A percentile compares a stretch with the other conserved stretches of the same genome.
Evolutionary conservation across 2,797 vertebrate genomes (phyloP).

Genomic region (Parotocinclus haroldoi): DNA sequence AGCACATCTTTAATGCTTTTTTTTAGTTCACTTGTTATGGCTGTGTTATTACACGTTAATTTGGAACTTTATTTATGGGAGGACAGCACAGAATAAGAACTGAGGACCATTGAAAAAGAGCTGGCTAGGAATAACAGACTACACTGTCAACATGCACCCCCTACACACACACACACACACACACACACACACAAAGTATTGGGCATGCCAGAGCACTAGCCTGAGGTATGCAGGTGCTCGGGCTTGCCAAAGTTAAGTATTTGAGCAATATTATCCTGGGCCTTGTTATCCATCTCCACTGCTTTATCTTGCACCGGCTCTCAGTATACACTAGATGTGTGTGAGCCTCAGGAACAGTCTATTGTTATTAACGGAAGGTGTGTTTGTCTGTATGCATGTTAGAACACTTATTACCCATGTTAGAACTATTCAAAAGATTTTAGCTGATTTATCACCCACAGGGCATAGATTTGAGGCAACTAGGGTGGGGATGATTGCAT

Average conservation of each 20-base stretch:
- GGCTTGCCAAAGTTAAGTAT: constrained; percentile 41
- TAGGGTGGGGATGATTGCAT: not conserved
- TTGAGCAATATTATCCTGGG: constrained; percentile 25
- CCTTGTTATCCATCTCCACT: constrained; percentile 11
- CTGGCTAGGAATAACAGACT: constrained; percentile 1
- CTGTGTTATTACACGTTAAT: not conserved
- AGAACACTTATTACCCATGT: constrained; percentile 3
- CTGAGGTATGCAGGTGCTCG: constrained; percentile 43
- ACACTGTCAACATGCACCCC: constrained; percentile 1
- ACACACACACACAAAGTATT: constrained; percentile 10
- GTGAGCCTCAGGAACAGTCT: constrained; percentile 1
- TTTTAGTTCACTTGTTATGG: not conserved
- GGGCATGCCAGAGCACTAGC: constrained; percentile 43
- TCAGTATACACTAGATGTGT: constrained; percentile 14
- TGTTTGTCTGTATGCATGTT: constrained; percentile 8
- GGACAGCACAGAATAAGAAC: not conserved
- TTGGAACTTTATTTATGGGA: not conserved
- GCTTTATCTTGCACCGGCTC: constrained; percentile 24
- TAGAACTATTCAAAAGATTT: not conserved
- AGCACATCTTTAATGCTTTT: not conserved
- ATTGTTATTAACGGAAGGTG: constrained; percentile 3
- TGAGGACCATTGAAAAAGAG: not conserved
- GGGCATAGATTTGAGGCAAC: not conserved
- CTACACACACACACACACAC: constrained; percentile 7
- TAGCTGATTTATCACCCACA: not conserved